A percentile compares a stretch with the other conserved stretches of the same genome.
phyloP scores from a whole-genome alignment of 1,140 invertebrate species.

The Procambarus clarkii region DNA sequence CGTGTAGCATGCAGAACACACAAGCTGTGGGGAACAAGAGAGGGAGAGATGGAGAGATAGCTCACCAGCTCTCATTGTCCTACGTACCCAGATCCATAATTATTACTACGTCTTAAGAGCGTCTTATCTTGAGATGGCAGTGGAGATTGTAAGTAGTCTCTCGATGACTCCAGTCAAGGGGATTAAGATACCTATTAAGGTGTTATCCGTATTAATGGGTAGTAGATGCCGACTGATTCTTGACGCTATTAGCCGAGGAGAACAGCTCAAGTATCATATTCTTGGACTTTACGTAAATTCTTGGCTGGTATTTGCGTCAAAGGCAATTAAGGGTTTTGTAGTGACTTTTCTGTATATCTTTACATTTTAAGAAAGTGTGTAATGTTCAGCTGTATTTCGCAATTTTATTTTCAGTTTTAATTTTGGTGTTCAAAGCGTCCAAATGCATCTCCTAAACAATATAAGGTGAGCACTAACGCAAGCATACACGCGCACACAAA shows the following conservation, averaged over 20 bases:
- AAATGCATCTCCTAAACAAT: not conserved
- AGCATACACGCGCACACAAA: slow-evolving; percentile 17
- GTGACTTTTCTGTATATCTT: too few relatives aligned
- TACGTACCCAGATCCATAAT: slow-evolving; percentile 25
- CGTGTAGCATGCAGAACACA: too few relatives aligned
- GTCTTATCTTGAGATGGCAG: slow-evolving; percentile 15
- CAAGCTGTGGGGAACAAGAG: not conserved
- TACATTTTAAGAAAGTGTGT: too few relatives aligned
- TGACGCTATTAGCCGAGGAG: slow-evolving; percentile 35
- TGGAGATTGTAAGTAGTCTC: slow-evolving; percentile 6
- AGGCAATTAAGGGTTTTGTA: too few relatives aligned
- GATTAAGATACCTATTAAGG: slow-evolving; percentile 42
- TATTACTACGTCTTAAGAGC: slow-evolving; percentile 39
- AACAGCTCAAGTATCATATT: not conserved
- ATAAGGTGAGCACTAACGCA: not conserved
- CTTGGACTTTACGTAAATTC: not conserved
- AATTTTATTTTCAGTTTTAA: too few relatives aligned
- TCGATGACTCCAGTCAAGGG: slow-evolving; percentile 47
- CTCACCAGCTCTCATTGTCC: not conserved
- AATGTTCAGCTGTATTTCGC: too few relatives aligned
- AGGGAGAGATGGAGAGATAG: not conserved
- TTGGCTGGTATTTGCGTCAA: too few relatives aligned
- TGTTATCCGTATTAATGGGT: slow-evolving; percentile 44
- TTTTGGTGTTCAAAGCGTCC: too few relatives aligned
- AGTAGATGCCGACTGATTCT: slow-evolving; percentile 18